Base-by-base conservation (phyloP, 2,888 invertebrate genomes). In the Noctua janthina region DNA sequence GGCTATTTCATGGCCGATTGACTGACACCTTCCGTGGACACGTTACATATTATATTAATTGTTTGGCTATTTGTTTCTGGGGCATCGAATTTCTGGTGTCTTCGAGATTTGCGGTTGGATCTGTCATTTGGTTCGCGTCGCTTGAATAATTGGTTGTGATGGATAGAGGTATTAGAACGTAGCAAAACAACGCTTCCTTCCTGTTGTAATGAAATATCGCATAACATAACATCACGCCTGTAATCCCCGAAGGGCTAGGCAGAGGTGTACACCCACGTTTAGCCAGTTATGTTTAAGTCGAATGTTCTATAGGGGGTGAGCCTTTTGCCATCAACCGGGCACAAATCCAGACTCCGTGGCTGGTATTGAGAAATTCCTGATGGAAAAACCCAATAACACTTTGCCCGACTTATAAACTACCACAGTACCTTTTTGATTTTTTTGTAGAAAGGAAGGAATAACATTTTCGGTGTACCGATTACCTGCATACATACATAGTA, bases 1-100 rank as follows among this genome's bases (percentile, higher is more conserved):
- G 84, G 84, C 84, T 79, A 79, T 88, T 74, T 78, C 85, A 86
- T 78, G 85, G 87, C 74, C 87, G 85, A 84, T 78, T 84, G 75
- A 74, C 76, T 78, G 84, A 84, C 85, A 85, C 83, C 84, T 87
- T 84, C 87, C 83, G 81, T 79, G 81, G 82, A 88, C 83, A 79
- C 87, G 81, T 83, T 85, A 78, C 46, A 74, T 68, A 54, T 66
- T 17, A 49, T 69, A 51, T 70, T 69, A 70, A 81, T 72, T 75
- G 29, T 80, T 70, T 59, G 75, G n/a, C 54, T 70, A 66, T 80
- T 51, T 54, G 20, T 84, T 66, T 73, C 71, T 56, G 17, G n/a
- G 17, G 39, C 35, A 84, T 84, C 54, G 11, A 72, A 79, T 75
- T 73, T 59, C 72, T 49, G n/a, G 6, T 54, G 51, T 39, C 20